A percentile compares a stretch with the other conserved stretches of the same genome.
Evolutionary conservation across 2,113 vertebrate genomes (phyloP).

Genomic region (Syngnathus scovelli): DNA sequence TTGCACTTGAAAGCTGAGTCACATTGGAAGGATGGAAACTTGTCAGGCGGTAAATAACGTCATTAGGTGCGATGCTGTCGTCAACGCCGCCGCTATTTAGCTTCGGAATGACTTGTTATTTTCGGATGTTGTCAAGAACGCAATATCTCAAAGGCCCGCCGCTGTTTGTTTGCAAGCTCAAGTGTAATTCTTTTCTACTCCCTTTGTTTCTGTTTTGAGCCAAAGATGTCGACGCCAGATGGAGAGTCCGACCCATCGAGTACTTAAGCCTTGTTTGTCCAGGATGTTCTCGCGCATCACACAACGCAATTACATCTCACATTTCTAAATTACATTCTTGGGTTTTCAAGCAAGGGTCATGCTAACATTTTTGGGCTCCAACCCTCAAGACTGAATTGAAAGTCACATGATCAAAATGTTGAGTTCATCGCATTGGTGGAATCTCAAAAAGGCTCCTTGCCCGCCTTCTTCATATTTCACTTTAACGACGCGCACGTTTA

Average conservation of each 20-base stretch:
- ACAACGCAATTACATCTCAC: too few relatives aligned
- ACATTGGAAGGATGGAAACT: slow-evolving; percentile 18
- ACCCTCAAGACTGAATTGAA: background rate
- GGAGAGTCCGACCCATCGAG: slow-evolving; percentile 30
- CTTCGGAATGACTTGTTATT: slow-evolving; percentile 5
- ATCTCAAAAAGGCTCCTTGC: slow-evolving; percentile 28
- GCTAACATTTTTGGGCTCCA: too few relatives aligned
- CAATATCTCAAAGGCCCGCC: slow-evolving; percentile 17
- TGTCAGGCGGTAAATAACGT: slow-evolving; percentile 35
- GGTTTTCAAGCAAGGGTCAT: background rate
- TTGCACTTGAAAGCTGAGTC: slow-evolving; percentile 23
- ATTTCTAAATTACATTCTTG: background rate
- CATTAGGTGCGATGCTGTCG: slow-evolving; percentile 19
- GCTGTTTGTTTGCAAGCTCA: slow-evolving; percentile 8
- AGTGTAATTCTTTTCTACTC: slow-evolving; percentile 15
- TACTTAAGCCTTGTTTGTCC: slow-evolving; percentile 25
- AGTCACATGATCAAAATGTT: background rate
- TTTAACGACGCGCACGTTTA: slow-evolving; percentile 31
- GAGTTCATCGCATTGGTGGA: slow-evolving; percentile 12
- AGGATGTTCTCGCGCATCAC: slow-evolving; percentile 2
- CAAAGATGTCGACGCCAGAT: slow-evolving; percentile 34
- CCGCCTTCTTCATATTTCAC: slow-evolving; percentile 51
- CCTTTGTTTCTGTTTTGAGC: slow-evolving; percentile 31
- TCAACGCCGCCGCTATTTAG: slow-evolving; percentile 12
- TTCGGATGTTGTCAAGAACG: slow-evolving; percentile 7